Percentiles rank a stretch among this genome's conserved stretches.
phyloP scores from a whole-genome alignment of 1,140 invertebrate genomes.

The Hyles euphorbiae region DNA sequence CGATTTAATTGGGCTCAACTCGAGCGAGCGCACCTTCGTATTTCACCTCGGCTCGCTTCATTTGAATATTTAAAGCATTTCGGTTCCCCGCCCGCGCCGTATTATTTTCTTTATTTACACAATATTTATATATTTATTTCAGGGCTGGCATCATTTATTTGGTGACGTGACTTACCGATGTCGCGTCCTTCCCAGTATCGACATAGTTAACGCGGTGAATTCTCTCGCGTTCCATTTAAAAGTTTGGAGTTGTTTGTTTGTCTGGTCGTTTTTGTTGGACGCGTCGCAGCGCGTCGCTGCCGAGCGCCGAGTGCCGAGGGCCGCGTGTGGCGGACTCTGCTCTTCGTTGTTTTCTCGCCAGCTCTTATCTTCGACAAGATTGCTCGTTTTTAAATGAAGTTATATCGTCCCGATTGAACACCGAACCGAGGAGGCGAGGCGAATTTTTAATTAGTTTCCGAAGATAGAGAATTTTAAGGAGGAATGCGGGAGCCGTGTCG shows the following conservation, averaged over 20 bases:
- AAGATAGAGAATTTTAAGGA: conserved; percentile 70
- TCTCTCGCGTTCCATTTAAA: conserved; percentile 71
- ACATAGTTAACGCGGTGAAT: conserved; percentile 69
- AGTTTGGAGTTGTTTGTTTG: conserved; percentile 61
- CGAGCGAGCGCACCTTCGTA: conserved; percentile 71
- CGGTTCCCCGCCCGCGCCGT: conserved; percentile 50
- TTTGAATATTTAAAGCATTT: conserved; percentile 76
- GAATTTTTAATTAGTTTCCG: conserved; percentile 75
- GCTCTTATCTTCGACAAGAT: conserved; percentile 71
- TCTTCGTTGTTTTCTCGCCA: conserved; percentile 73
- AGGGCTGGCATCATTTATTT: conserved; percentile 63
- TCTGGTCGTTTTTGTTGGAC: conserved; percentile 51
- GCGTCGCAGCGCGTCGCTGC: conserved; percentile 32
- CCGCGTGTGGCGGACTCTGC: conserved; percentile 62
- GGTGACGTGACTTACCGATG: conserved; percentile 72
- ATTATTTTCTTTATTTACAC: conserved; percentile 72
- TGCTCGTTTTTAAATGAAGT: conserved; percentile 74
- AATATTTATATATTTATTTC: conserved; percentile 72
- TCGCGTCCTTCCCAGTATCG: conserved; percentile 73
- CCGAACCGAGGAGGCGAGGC: conserved; percentile 61
- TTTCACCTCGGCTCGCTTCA: conserved; percentile 72
- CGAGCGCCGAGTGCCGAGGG: conserved; percentile 51
- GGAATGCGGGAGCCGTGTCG: conserved; percentile 62
- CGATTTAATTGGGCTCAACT: conserved; percentile 73
- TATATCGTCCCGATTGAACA: conserved; percentile 72